Evolutionary conservation across 2,888 invertebrate species (phyloP), one percentile per base, ranked within the genome.

Genomic region (Pardosa pseudoannulata): DNA sequence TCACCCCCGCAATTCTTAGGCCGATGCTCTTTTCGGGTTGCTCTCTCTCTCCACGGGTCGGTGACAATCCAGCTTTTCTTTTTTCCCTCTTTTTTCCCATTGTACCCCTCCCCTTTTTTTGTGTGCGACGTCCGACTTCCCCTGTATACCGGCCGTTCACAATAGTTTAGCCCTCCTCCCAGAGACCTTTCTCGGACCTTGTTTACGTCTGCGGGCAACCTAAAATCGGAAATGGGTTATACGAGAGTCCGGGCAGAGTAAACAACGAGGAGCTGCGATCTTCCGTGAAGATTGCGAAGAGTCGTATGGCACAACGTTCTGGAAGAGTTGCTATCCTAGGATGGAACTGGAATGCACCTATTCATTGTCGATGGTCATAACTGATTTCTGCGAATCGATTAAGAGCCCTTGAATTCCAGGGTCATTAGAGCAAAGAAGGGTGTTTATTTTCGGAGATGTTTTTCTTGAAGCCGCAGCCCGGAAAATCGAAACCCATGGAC

Each of bases 151-250:
- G 23, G 56, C 3, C 23, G 1, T 5, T 19, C 19, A 56, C 56
- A 56, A 56, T 23, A 19, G 56, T 1, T 23, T 19, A 1, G 5
- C 23, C 56, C 56, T 56, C 56, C 56, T 23, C 56, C 23, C 13
- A 56, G 11, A 56, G 16, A 23, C 2, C 13, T 1, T 23, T 56
- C n/a, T 23, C 5, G 23, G 56, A 56, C 56, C 56, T 56, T 56
- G 56, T 56, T 56, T 56, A 56, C 56, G 56, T 56, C 56, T 56
- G 3, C 19, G 6, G 23, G 56, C 56, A 56, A 23, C 23, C 56
- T 23, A 23, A 56, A 56, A 56, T 56, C 56, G 56, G 56, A 56
- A 56, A 56, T 56, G 56, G 56, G 56, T 56, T 56, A 56, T 56
- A 56, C 19, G 56, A 56, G 23, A 19, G 56, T 19, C 5, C 56